Conservation (phyloP, 35 echinoderm and acorn worm genomes). For the Ophioderma brevispina region DNA sequence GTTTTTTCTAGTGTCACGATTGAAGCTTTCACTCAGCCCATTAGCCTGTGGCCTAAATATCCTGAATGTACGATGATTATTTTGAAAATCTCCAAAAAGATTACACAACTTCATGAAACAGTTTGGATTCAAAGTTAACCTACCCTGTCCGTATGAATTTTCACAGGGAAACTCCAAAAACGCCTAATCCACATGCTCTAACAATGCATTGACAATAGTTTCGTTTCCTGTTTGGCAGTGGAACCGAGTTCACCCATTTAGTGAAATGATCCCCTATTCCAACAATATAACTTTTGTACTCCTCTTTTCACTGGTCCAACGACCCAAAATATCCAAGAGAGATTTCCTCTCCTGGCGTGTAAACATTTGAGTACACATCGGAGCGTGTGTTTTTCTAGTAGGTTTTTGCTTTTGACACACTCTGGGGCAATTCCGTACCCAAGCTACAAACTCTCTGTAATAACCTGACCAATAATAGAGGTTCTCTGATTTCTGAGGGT, state of each 20-base stretch:
- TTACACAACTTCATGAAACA: too few species aligned
- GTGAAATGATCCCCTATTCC: conserved; percentile 52
- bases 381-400: not conserved
- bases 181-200: too few species aligned
- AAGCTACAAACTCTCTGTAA: not conserved
- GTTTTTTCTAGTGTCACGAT: too few species aligned
- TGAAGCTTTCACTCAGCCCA: too few species aligned
- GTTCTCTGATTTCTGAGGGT: not conserved
- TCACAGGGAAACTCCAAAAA: too few species aligned
- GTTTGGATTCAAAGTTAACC: too few species aligned
- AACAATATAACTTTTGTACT: conserved; percentile 41
- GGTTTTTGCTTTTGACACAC: not conserved
- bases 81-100: too few species aligned
- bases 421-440: not conserved
- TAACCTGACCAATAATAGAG: conserved; percentile 13
- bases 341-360: not conserved
- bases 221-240: conserved; percentile 30
- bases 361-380: not conserved
- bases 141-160: too few species aligned
- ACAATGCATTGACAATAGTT: conserved; percentile 59
- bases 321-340: conserved; percentile 23
- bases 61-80: too few species aligned
- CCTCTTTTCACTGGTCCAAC: not conserved
- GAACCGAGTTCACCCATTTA: conserved; percentile 20
- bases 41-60: too few species aligned